These are phyloP conservation scores for Polyergus mexicanus DNA, from an alignment of 1,140 invertebrate species.

Conservation along the genomic window DNA sequence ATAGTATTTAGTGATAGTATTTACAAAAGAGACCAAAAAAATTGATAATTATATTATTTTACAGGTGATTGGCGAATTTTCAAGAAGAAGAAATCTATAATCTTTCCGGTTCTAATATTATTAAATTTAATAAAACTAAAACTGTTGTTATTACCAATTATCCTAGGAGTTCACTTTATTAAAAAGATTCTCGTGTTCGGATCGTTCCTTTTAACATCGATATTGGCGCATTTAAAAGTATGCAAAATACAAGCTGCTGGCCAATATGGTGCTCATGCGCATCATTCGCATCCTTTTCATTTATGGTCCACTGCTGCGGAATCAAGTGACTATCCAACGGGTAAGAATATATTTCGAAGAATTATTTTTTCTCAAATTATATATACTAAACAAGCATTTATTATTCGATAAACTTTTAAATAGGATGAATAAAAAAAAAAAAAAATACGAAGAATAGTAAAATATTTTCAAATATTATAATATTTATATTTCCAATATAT, in stretches of 20 bases:
- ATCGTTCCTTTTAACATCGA: conserved; percentile 88
- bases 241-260: conserved; percentile 86
- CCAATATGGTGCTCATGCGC: neutral
- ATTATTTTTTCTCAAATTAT: neutral
- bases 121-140: conserved; percentile 89
- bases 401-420: conserved; percentile 3
- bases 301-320: conserved; percentile 81
- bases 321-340: conserved; percentile 83
- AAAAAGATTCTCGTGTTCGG: conserved; percentile 90
- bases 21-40: neutral
- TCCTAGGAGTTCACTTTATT: conserved; percentile 89
- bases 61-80: conserved; percentile 80
- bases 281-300: conserved; percentile 75
- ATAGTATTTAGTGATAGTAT: neutral
- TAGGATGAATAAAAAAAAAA: neutral
- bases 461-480: neutral
- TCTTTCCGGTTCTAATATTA: conserved; percentile 88
- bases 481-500: neutral
- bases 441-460: neutral
- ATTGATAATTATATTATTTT: conserved; percentile 22
- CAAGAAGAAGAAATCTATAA: conserved; percentile 89
- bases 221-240: conserved; percentile 88
- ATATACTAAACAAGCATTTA: neutral
- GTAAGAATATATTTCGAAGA: conserved; percentile 66
- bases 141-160: conserved; percentile 88